A percentile compares a stretch with the other conserved stretches of the same genome.
phyloP scores from a whole-genome alignment of 1,140 invertebrate genomes.

The Schlechtendalia chinensis region DNA sequence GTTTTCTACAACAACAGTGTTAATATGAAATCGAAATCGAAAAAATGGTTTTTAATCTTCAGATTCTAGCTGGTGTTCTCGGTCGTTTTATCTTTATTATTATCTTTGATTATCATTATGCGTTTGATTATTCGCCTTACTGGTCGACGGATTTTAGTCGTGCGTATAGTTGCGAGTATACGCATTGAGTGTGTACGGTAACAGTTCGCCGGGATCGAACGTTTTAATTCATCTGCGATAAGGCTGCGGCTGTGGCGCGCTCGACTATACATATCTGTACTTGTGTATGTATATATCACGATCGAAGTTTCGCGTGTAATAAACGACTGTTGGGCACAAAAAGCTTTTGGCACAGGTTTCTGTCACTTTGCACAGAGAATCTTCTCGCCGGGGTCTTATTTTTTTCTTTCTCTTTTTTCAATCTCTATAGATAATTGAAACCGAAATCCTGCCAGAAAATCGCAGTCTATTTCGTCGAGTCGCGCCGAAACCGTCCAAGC shows the following conservation, averaged over 20 bases:
- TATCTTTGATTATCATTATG: no score
- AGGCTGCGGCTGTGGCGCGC: no score
- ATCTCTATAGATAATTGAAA: constrained; percentile 45
- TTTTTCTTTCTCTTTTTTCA: constrained; percentile 28
- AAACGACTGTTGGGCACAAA: constrained; percentile 40
- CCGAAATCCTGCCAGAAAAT: constrained; percentile 43
- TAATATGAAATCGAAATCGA: no score
- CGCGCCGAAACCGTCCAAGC: constrained; percentile 19
- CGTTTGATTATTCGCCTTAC: no score
- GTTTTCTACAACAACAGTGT: no score
- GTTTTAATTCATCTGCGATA: constrained; percentile 15
- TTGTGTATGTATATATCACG: neutral
- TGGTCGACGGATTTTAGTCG: no score
- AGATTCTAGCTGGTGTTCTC: no score
- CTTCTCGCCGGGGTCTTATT: neutral
- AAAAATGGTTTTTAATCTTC: no score
- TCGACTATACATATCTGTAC: no score
- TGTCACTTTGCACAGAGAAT: constrained; percentile 36
- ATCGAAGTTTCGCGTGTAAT: constrained; percentile 13
- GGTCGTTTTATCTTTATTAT: no score
- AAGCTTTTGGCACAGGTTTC: constrained; percentile 43
- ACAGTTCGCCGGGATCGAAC: neutral
- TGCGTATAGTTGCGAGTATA: neutral
- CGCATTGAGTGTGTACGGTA: neutral
- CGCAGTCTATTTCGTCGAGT: neutral